phyloP scores from a whole-genome alignment of 2,797 vertebrate genomes.

The Lagothrix lagotricha region DNA sequence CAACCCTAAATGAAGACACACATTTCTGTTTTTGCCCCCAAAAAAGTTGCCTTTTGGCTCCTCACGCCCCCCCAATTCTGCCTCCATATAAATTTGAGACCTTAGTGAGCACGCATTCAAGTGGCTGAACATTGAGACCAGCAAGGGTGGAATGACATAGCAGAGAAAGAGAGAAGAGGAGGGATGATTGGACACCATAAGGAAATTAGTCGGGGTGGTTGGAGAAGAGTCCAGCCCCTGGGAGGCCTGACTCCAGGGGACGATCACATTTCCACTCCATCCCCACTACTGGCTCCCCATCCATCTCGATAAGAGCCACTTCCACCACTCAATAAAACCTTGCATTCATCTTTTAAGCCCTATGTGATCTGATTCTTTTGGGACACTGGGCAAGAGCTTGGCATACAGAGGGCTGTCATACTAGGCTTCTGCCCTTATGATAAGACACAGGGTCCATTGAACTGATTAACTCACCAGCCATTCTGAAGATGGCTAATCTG shows the following conservation, averaged over 20 bases:
- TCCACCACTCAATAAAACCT: background rate
- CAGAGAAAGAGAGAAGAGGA: background rate
- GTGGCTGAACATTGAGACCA: background rate
- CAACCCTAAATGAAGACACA: background rate
- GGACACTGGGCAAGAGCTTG: background rate
- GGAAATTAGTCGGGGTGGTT: background rate
- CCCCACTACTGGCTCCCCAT: background rate
- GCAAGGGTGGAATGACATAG: background rate
- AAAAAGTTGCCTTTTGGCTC: background rate
- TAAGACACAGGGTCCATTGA: background rate
- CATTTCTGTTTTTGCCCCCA: background rate
- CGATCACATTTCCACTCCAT: background rate
- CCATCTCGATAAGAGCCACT: background rate
- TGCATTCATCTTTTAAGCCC: background rate
- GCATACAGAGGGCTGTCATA: background rate
- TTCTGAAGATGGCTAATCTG: background rate
- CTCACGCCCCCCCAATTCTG: background rate
- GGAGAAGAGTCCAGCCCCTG: background rate
- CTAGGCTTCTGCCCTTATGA: background rate
- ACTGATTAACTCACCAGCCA: background rate
- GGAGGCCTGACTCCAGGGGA: background rate
- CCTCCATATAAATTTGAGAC: background rate
- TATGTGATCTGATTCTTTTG: background rate
- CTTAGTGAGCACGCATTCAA: background rate
- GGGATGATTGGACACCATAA: background rate